These are phyloP conservation scores for Hippocampus zosterae DNA, from an alignment of 2,113 vertebrate species.

Conservation along the genomic window DNA sequence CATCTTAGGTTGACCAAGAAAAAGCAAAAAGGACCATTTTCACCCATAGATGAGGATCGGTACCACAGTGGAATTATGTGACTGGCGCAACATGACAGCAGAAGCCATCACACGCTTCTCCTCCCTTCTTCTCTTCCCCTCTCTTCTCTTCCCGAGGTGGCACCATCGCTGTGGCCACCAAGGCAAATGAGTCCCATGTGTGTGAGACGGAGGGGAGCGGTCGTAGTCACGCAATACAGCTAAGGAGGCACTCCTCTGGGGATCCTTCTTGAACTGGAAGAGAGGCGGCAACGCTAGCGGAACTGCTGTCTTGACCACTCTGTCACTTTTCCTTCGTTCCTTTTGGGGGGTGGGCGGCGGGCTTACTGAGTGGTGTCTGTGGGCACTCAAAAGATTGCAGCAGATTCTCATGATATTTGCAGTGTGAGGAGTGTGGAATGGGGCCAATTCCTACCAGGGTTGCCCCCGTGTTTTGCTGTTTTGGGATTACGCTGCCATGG, in stretches of 20 bases:
- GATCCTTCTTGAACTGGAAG: slow-evolving; percentile 63
- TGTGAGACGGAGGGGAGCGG: slow-evolving; percentile 65
- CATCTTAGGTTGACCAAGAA: not conserved
- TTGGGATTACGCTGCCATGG: slow-evolving; percentile 64
- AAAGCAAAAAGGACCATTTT: not conserved
- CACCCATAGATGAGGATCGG: not conserved
- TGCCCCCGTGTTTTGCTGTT: slow-evolving; percentile 65
- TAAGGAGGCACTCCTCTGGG: slow-evolving; percentile 64
- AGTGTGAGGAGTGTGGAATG: slow-evolving; percentile 23
- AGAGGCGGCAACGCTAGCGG: slow-evolving; percentile 35
- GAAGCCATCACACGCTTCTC: slow-evolving; percentile 34
- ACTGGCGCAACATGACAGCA: slow-evolving; percentile 33
- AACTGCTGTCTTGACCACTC: slow-evolving; percentile 35
- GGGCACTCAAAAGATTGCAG: slow-evolving; percentile 44
- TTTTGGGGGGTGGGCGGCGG: not conserved
- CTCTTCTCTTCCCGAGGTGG: slow-evolving; percentile 50
- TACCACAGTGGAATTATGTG: slow-evolving; percentile 21
- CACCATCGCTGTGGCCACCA: slow-evolving; percentile 65
- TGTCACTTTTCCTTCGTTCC: slow-evolving; percentile 41
- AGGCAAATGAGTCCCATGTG: slow-evolving; percentile 76
- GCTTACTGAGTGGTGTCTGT: slow-evolving; percentile 22
- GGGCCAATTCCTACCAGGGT: slow-evolving; percentile 43
- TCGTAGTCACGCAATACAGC: slow-evolving; percentile 70
- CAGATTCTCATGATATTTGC: slow-evolving; percentile 59
- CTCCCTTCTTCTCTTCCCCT: slow-evolving; percentile 31